Evolutionary conservation across 2,888 invertebrate genomes (phyloP).

Genomic region (Andrena praecox): DNA sequence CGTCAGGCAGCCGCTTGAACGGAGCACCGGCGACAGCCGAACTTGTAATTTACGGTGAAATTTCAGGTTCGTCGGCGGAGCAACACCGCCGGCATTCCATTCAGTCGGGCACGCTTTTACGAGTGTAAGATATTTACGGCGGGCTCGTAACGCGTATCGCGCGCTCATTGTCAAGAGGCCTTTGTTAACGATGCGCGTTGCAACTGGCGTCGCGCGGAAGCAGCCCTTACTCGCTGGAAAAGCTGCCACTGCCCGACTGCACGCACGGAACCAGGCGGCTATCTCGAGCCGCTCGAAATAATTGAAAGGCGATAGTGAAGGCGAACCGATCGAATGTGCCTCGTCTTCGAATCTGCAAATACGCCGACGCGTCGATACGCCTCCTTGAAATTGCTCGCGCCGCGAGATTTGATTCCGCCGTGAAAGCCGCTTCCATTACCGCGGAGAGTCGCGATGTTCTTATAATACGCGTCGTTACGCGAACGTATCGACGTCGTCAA

Average conservation of each 20-base stretch:
- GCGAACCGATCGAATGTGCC: background rate
- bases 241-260: background rate
- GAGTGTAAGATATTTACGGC: slow-evolving; percentile 45
- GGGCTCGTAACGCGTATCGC: slow-evolving; percentile 10
- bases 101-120: slow-evolving; percentile 22
- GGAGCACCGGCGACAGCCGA: background rate
- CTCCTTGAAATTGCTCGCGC: background rate
- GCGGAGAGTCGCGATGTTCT: background rate
- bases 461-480: slow-evolving; percentile 23
- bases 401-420: background rate
- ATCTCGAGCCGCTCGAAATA: slow-evolving; percentile 22
- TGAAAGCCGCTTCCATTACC: slow-evolving; percentile 5
- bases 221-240: slow-evolving; percentile 1
- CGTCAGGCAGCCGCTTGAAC: slow-evolving; percentile 14
- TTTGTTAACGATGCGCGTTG: slow-evolving; percentile 29
- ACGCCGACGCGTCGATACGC: slow-evolving; percentile 1
- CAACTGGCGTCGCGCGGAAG: background rate
- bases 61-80: background rate
- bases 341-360: slow-evolving; percentile 11
- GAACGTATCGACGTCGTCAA: slow-evolving; percentile 10
- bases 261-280: background rate
- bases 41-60: slow-evolving; percentile 39
- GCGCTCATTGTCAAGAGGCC: slow-evolving; percentile 16
- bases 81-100: slow-evolving; percentile 7
- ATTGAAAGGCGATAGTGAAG: slow-evolving; percentile 47